Evolutionary conservation across 2,113 vertebrate genomes (phyloP).

Genomic region (Bubo scandiacus): DNA sequence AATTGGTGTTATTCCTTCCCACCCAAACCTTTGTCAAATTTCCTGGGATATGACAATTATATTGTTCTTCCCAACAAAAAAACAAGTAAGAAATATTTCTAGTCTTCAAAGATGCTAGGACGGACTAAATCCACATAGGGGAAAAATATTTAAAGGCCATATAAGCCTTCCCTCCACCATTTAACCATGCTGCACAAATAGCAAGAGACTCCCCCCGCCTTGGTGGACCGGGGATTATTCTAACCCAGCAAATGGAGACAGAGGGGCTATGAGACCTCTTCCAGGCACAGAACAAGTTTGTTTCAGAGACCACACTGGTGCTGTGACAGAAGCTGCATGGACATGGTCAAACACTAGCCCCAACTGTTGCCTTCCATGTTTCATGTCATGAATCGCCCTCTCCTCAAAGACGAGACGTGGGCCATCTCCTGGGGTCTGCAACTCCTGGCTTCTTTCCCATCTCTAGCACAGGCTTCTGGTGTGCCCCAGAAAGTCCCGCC

Average conservation of each 20-base stretch:
- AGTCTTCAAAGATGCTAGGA: neutral
- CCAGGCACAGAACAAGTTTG: neutral
- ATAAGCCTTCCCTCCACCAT: neutral
- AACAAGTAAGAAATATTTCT: neutral
- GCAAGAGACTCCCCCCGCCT: neutral
- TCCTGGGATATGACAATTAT: neutral
- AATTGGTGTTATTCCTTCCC: neutral
- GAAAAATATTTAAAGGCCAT: neutral
- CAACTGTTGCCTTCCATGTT: neutral
- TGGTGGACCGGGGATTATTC: neutral
- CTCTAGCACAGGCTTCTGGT: neutral
- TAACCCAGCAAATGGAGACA: neutral
- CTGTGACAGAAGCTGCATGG: neutral
- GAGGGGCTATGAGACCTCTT: neutral
- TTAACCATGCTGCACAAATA: neutral
- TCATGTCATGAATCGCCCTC: neutral
- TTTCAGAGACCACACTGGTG: neutral
- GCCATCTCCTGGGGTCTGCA: neutral
- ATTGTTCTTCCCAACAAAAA: neutral
- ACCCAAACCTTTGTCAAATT: rapidly evolving
- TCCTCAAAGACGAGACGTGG: neutral
- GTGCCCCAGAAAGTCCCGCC: neutral
- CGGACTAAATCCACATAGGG: neutral
- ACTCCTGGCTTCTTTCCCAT: neutral
- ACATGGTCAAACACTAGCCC: neutral